Evolutionary conservation across 2,797 vertebrate genomes (phyloP), one percentile per base, ranked within the genome.

Genomic region (Microhierax caerulescens): DNA sequence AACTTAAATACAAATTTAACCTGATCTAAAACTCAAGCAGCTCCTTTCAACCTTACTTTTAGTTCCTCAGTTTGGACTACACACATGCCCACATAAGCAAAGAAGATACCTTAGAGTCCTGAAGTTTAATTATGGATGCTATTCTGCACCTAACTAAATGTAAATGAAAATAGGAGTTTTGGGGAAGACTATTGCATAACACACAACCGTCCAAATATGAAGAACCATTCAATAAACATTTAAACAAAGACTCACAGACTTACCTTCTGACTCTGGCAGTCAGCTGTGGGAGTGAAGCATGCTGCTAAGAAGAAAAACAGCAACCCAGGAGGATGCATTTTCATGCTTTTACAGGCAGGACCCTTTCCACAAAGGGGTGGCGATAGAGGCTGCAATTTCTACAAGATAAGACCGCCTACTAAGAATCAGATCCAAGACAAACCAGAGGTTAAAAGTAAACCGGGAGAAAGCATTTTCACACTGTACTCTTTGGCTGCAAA

Each of bases 341-440:
- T 92, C 95, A 64, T 70, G 77, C 68, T 95, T 94, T 93, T 69
- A 82, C 93, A 85, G 70, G 91, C 92, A 93, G 93, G 84, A 95
- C 81, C 85, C 85, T 95, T 96, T 77, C 72, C 84, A 95, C 91
- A 69, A 68, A 87, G 53, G 80, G 57, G 86, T 88, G 93, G 83
- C 0, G 22, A 94, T 84, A 85, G 75, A 88, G 47, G 82, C 95
- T 95, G 89, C 63, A 76, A 72, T 88, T 94, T 97, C 89, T 92
- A 93, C 75, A 95, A 95, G 92, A 92, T 67, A 94, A 94, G 91
- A 86, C 95, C 61, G 92, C 97, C 96, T 96, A 81, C 96, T 80
- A 88, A 92, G 79, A 95, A 84, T 93, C 93, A 96, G 84, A 94
- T 96, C 96, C 96, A 97, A 97, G 95, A 96, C 93, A 95, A 96